A percentile compares a stretch with the other conserved stretches of the same genome.
These are phyloP conservation scores for Dicranocentrus wangi DNA, from an alignment of 2,888 invertebrate species.

Conservation along the genomic window DNA sequence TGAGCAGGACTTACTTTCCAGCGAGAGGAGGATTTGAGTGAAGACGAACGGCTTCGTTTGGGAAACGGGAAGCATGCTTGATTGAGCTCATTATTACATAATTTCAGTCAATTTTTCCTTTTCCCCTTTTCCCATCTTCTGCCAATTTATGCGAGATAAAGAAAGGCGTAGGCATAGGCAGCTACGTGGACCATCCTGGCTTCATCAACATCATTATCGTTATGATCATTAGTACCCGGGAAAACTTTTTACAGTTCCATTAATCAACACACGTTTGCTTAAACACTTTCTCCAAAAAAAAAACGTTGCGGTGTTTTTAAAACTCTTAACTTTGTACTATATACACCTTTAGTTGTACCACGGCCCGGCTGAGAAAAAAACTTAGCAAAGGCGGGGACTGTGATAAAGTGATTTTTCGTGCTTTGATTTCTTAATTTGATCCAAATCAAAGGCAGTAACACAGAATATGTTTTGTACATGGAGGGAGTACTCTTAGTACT, in stretches of 20 bases:
- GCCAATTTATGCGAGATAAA: too few species aligned
- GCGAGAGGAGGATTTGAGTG: conserved; percentile 12
- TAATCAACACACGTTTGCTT: conserved; percentile 13
- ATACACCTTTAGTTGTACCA: too few species aligned
- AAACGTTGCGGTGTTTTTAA: too few species aligned
- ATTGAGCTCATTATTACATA: conserved; percentile 60
- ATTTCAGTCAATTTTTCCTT: conserved; percentile 49
- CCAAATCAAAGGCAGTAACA: too few species aligned
- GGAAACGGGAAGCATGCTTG: conserved; percentile 27
- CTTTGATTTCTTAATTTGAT: conserved; percentile 7
- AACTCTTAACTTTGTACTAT: too few species aligned
- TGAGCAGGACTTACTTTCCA: not conserved
- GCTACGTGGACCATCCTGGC: too few species aligned
- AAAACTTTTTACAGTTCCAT: not conserved
- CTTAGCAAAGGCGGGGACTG: not conserved
- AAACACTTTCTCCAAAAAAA: too few species aligned
- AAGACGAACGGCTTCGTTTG: conserved; percentile 1
- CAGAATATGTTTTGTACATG: too few species aligned
- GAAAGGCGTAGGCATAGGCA: too few species aligned
- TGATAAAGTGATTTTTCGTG: conserved; percentile 17
- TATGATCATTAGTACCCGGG: not conserved
- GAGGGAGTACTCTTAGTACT: too few species aligned
- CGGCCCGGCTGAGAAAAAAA: not conserved
- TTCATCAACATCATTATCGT: conserved; percentile 16
- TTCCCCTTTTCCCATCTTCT: too few species aligned